Evolutionary conservation across 2,113 vertebrate genomes (phyloP), one percentile per base, ranked within the genome.

Genomic region (Chascanopsetta lugubris): DNA sequence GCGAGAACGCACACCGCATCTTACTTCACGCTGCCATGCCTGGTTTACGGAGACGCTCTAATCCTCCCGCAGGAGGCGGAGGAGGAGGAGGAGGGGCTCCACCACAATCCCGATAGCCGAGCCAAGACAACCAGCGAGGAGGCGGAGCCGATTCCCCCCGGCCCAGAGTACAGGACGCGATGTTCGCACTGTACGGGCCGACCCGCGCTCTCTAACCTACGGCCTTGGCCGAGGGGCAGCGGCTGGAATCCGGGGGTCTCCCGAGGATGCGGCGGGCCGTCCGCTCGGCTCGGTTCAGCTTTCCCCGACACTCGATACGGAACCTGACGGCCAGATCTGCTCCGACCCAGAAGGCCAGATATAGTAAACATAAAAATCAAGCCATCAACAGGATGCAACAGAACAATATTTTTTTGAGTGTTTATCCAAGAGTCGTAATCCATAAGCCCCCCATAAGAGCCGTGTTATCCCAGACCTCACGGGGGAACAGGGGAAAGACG

Each of bases 231-330:
- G 61, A 61, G 55, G n/a, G 72, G 78, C 79, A 40, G 72, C 60
- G 78, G 80, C 82, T 87, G 82, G 70, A 85, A 66, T 51, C 55
- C 30, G 20, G 22, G 43, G 10, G 72, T 83, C 85, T 79, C 87
- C 74, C 17, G 82, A 61, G 85, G 83, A 80, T 36, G 73, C 49
- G 1, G 61, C 3, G 50, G 74, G 61, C 72, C 76, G 87, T 86
- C 85, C 70, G 63, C 56, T 79, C 26, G 3, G n/a, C n/a, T n/a
- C n/a, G 75, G 73, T 80, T 85, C 84, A 50, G 12, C 54, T 85
- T 85, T 80, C 73, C 55, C 71, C n/a, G 59, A 86, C 80, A 79
- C 83, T 85, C 84, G 72, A 80, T 69, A 42, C 64, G 27, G 51
- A 54, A 20, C n/a, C 55, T 50, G n/a, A 68, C 71, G 56, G 74